Percentiles rank a stretch among this genome's conserved stretches.
Conservation (phyloP, 2,888 invertebrate species). For the Trypoxylon attenuatum region DNA sequence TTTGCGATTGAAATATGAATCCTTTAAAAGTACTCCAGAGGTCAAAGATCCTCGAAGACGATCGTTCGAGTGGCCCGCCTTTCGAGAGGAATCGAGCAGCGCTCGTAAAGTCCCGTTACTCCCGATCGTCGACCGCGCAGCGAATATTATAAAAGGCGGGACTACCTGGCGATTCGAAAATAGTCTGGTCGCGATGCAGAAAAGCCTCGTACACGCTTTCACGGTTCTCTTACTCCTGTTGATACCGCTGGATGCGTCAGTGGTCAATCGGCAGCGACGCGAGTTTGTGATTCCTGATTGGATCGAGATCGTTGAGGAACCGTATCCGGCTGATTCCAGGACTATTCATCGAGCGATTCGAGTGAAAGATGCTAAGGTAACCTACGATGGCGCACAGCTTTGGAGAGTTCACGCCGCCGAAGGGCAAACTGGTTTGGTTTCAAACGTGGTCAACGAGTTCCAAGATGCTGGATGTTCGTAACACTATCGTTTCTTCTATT, state of each 20-base stretch:
- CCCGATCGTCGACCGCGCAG: slow-evolving; percentile 53
- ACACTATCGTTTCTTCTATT: slow-evolving; percentile 2
- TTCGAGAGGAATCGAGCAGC: slow-evolving; percentile 22
- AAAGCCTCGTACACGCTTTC: too few relatives aligned
- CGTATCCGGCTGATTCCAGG: slow-evolving; percentile 20
- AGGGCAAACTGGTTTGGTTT: slow-evolving; percentile 75
- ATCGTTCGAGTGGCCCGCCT: slow-evolving; percentile 6
- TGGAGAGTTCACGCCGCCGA: slow-evolving; percentile 81
- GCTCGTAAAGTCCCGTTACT: slow-evolving; percentile 61
- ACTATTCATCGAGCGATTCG: slow-evolving; percentile 23
- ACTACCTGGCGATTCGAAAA: slow-evolving; percentile 45
- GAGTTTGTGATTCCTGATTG: slow-evolving; percentile 6
- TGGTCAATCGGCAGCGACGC: slow-evolving; percentile 16
- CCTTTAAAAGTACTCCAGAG: too few relatives aligned
- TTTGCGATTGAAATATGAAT: too few relatives aligned
- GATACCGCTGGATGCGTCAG: slow-evolving; percentile 18
- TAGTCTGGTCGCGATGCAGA: slow-evolving; percentile 56
- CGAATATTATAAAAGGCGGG: slow-evolving; percentile 68
- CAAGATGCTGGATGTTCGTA: slow-evolving; percentile 77
- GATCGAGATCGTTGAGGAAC: slow-evolving; percentile 46
- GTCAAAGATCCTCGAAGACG: slow-evolving; percentile 23
- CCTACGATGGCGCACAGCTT: slow-evolving; percentile 86
- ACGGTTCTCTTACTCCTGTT: slow-evolving; percentile 11
- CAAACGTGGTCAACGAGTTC: slow-evolving; percentile 73
- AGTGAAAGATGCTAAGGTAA: slow-evolving; percentile 74